phyloP scores from a whole-genome alignment of 2,888 invertebrate genomes.

The Trilocha varians region DNA sequence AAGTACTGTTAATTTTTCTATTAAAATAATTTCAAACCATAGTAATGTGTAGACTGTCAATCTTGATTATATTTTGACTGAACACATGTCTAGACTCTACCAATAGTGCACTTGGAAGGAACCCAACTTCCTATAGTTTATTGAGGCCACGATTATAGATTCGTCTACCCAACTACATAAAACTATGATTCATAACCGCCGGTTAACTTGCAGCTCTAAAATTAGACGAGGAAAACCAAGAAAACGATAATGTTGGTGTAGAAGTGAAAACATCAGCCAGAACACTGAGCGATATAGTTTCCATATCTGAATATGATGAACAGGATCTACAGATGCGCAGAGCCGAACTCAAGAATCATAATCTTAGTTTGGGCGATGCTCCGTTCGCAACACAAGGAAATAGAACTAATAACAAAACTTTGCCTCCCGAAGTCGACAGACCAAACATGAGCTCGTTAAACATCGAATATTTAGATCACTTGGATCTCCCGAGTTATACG shows the following conservation, averaged over 20 bases:
- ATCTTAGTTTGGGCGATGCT: conserved; percentile 32
- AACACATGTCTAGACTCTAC: conserved; percentile 23
- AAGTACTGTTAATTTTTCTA: too few species aligned
- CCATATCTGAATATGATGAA: conserved; percentile 82
- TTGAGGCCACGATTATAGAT: conserved; percentile 24
- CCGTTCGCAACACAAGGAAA: conserved; percentile 28
- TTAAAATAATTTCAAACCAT: too few species aligned
- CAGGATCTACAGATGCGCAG: conserved; percentile 73
- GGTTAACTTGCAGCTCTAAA: conserved; percentile 58
- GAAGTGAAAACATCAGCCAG: conserved; percentile 77
- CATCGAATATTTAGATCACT: conserved; percentile 44
- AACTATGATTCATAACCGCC: conserved; percentile 6
- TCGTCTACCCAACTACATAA: conserved; percentile 12
- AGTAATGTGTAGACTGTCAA: too few species aligned
- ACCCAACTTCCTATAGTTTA: conserved; percentile 34
- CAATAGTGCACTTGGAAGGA: conserved; percentile 28
- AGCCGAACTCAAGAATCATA: conserved; percentile 53
- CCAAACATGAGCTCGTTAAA: conserved; percentile 54
- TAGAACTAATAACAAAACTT: conserved; percentile 39
- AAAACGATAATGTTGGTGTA: conserved; percentile 49
- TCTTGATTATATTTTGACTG: too few species aligned
- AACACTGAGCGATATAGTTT: conserved; percentile 81
- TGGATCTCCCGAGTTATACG: conserved; percentile 35
- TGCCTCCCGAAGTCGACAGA: conserved; percentile 45
- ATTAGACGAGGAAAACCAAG: conserved; percentile 71